Evolutionary conservation across 2,888 invertebrate genomes (phyloP).

Genomic region (Hemithea aestivaria): DNA sequence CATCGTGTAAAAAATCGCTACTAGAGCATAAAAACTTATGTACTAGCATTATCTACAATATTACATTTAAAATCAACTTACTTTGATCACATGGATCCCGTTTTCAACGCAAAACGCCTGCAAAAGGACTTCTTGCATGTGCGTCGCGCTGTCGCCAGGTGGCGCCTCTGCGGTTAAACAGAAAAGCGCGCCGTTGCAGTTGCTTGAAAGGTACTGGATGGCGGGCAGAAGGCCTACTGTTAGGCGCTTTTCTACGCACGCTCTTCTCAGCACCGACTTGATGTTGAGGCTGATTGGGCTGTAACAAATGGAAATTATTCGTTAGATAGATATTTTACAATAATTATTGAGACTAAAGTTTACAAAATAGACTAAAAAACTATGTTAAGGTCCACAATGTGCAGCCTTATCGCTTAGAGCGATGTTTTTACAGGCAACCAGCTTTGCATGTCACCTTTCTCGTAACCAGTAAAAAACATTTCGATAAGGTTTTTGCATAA

Average conservation of each 20-base stretch:
- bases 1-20: too few species aligned
- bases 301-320: conserved; percentile 41
- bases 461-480: too few species aligned
- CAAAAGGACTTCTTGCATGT: conserved; percentile 87
- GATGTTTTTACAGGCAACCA: too few species aligned
- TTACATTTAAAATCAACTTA: conserved; percentile 42
- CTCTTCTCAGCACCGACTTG: conserved; percentile 74
- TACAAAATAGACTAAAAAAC: too few species aligned
- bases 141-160: conserved; percentile 85
- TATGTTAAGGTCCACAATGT: too few species aligned
- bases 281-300: conserved; percentile 74
- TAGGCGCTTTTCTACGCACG: conserved; percentile 77
- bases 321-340: conserved; percentile 5
- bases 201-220: conserved; percentile 78
- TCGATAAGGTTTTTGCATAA: too few species aligned
- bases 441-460: too few species aligned
- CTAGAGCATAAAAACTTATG: too few species aligned
- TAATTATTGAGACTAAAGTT: too few species aligned
- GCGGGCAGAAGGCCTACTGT: conserved; percentile 83
- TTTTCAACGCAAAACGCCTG: conserved; percentile 90
- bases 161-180: conserved; percentile 84
- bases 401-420: too few species aligned
- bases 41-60: background rate
- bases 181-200: conserved; percentile 81
- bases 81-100: conserved; percentile 87